Percentiles rank a stretch among this genome's conserved stretches.
Evolutionary conservation across 92 coral and sea anemone species (phyloP).

Genomic region (Phenganax marumi): DNA sequence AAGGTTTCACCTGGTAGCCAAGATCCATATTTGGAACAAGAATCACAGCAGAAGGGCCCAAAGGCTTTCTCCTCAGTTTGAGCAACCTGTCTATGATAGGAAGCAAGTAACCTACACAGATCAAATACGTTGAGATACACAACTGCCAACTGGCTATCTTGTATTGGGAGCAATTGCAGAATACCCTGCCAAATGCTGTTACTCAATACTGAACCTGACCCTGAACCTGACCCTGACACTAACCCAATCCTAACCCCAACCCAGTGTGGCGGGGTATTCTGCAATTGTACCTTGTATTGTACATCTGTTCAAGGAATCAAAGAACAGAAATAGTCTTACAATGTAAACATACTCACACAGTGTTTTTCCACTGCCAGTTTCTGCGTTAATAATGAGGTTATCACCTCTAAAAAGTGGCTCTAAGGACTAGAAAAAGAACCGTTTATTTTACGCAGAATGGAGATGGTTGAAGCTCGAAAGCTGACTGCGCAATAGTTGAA

Average conservation of each 20-base stretch:
- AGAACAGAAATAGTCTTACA: background rate
- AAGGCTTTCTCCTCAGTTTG: slow-evolving; percentile 46
- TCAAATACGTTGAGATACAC: background rate
- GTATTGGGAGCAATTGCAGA: too few species aligned
- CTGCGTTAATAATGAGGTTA: slow-evolving; percentile 85
- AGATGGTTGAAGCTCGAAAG: too few species aligned
- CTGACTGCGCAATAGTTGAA: background rate
- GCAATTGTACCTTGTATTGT: too few species aligned
- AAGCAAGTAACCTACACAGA: slow-evolving; percentile 71
- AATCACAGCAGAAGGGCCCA: slow-evolving; percentile 63
- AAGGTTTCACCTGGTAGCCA: slow-evolving; percentile 72
- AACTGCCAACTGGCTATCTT: background rate
- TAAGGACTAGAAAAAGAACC: slow-evolving; percentile 63
- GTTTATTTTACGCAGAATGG: background rate
- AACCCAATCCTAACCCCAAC: too few species aligned
- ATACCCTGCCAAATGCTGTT: too few species aligned
- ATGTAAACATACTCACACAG: slow-evolving; percentile 64
- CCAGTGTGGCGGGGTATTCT: too few species aligned
- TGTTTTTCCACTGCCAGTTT: slow-evolving; percentile 98
- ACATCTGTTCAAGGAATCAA: background rate
- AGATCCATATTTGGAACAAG: slow-evolving; percentile 87
- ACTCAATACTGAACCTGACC: too few species aligned
- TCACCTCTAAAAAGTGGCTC: slow-evolving; percentile 59
- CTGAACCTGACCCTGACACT: too few species aligned
- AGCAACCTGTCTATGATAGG: slow-evolving; percentile 77